A percentile compares a stretch with the other conserved stretches of the same genome.
These are phyloP conservation scores for Gibbula magus DNA, from an alignment of 2,888 invertebrate species.

Conservation along the genomic window DNA sequence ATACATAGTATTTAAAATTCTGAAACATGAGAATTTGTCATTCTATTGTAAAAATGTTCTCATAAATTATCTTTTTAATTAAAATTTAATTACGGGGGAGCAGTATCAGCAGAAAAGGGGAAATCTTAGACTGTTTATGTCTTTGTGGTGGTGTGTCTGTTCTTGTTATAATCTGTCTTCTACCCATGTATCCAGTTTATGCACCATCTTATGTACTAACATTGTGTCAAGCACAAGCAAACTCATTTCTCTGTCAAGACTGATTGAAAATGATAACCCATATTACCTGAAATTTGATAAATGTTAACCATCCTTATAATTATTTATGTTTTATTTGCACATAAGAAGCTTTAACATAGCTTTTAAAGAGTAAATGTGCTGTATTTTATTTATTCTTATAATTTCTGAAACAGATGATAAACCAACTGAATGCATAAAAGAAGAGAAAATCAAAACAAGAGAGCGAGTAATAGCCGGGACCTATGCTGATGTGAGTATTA, in stretches of 20 bases:
- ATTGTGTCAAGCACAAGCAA: too few species aligned
- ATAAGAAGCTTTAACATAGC: too few species aligned
- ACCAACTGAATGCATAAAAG: not conserved
- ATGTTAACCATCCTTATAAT: too few species aligned
- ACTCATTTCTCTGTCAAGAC: too few species aligned
- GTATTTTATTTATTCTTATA: too few species aligned
- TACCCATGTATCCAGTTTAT: not conserved
- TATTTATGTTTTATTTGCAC: too few species aligned
- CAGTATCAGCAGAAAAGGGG: slow-evolving; percentile 11
- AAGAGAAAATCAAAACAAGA: not conserved
- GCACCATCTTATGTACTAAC: too few species aligned
- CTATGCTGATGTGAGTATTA: slow-evolving; percentile 17
- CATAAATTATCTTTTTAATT: not conserved
- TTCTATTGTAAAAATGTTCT: not conserved
- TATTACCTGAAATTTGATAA: too few species aligned
- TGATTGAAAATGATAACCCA: too few species aligned
- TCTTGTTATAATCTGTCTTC: not conserved
- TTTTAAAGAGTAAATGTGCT: too few species aligned
- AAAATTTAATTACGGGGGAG: not conserved
- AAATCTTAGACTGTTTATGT: slow-evolving; percentile 4
- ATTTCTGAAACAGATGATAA: not conserved
- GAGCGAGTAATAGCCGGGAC: not conserved
- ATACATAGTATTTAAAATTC: too few species aligned
- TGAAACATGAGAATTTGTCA: not conserved
- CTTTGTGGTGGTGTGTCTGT: not conserved